Base-by-base conservation (phyloP, 2,113 vertebrate genomes). In the Eleginops maclovinus region DNA sequence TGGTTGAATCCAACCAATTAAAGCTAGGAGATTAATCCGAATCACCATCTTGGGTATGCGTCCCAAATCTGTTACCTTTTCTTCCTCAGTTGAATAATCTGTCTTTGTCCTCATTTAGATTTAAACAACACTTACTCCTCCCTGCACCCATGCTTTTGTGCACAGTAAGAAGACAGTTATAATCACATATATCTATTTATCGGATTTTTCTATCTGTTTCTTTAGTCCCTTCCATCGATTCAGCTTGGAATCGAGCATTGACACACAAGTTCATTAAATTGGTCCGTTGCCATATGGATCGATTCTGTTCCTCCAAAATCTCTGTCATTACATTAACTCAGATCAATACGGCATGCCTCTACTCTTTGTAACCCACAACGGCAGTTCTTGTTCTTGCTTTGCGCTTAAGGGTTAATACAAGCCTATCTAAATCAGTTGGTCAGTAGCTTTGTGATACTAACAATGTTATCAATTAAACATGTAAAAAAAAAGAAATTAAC, bases 201-300 rank as follows among this genome's bases (percentile, higher is more conserved):
- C 41, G 46, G 15, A n/a, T 61, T 61, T 46, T 15, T 19, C 12
- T 26, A 11, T 43, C 3, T 4, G 3, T 73, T 61, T 75, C 9
- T 77, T 55, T 50, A 50, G 9, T 56, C 56, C 5, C 49, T 7
- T 58, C 11, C 16, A 79, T 79, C 40, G 26, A 75, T 66, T 44
- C 1, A n/a, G 26, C 49, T 75, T 59, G 36, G 19, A 75, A 31
- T 64, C 5, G 1, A 56, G 47, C 53, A 65, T 63, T 47, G 69
- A 88, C 77, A 83, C 71, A 41, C 15, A 59, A n/a, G 51, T 82
- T 89, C 73, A 74, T 68, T 87, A 76, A 85, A 79, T 76, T 63
- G 78, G 79, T 71, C 22, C 44, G 28, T 5, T 49, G 61, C 62
- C 69, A 67, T 62, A 74, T 82, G 75, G 82, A 84, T 85, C 61